Percentiles rank a stretch among this genome's conserved stretches.
Evolutionary conservation across 23 tunicate species (phyloP).

Genomic region (Clavelina lepadiformis): DNA sequence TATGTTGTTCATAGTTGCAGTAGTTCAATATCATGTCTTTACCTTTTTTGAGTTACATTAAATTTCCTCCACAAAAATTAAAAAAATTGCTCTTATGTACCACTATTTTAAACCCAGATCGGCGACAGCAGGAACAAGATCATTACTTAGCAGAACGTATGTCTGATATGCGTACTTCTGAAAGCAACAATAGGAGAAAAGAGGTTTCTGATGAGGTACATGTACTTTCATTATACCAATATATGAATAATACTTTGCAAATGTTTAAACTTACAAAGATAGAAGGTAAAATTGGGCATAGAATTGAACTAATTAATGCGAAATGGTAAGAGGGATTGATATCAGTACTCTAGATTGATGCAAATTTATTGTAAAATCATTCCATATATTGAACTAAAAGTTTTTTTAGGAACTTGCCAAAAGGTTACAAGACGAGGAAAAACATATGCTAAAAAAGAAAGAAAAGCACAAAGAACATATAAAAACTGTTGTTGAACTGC

Average conservation of each 20-base stretch:
- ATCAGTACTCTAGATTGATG: not conserved
- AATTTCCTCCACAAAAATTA: not conserved
- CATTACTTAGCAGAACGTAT: slow-evolving; percentile 1
- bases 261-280: too few species aligned
- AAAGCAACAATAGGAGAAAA: not conserved
- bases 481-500: slow-evolving; percentile 75
- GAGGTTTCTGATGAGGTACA: slow-evolving; percentile 7
- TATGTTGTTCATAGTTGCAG: slow-evolving; percentile 7
- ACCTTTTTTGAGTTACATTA: not conserved
- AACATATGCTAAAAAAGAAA: slow-evolving; percentile 10
- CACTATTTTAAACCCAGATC: not conserved
- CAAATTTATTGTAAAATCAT: not conserved
- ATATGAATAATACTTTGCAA: not conserved
- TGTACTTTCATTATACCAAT: not conserved
- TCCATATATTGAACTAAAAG: not conserved
- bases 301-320: not conserved
- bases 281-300: not conserved
- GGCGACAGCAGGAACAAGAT: slow-evolving; percentile 1
- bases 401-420: slow-evolving; percentile 51
- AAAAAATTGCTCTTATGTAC: not conserved
- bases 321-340: too few species aligned
- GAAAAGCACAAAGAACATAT: slow-evolving; percentile 26
- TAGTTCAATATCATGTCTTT: not conserved
- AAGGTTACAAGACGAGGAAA: slow-evolving; percentile 57
- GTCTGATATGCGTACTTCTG: not conserved